These are phyloP conservation scores for Illadopsis cleaveri DNA, from an alignment of 2,113 vertebrate species.

Conservation along the genomic window DNA sequence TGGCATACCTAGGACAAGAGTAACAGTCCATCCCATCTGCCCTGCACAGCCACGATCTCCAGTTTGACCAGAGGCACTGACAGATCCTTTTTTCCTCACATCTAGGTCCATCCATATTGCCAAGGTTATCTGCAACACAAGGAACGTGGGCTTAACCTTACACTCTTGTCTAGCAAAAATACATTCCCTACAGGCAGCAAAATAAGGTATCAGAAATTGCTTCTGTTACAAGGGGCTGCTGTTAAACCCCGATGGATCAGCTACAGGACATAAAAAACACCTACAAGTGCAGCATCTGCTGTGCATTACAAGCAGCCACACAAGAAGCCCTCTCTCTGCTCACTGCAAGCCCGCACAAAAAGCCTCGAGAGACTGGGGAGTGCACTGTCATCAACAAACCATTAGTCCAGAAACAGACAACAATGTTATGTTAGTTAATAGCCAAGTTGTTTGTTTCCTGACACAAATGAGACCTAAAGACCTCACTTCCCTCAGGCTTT, in stretches of 20 bases:
- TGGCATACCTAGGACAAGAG: background rate
- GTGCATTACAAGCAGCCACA: background rate
- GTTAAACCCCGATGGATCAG: background rate
- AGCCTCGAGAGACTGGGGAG: fast-evolving
- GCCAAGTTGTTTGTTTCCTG: background rate
- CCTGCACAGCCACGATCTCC: background rate
- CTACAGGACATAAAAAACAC: background rate
- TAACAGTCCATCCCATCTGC: background rate
- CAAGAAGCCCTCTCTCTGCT: background rate
- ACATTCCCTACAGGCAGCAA: background rate
- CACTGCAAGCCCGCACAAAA: background rate
- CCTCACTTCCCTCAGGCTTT: background rate
- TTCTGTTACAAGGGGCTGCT: background rate
- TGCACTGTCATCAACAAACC: background rate
- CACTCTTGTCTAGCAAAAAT: background rate
- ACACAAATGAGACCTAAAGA: background rate
- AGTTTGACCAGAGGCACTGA: background rate
- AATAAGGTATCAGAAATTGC: background rate
- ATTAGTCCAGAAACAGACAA: background rate
- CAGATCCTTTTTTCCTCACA: background rate
- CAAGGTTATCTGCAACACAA: background rate
- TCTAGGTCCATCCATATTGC: background rate
- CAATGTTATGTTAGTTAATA: background rate
- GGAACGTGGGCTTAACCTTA: background rate
- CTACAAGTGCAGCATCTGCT: background rate